A percentile compares a stretch with the other conserved stretches of the same genome.
Evolutionary conservation across 2,888 invertebrate species (phyloP).

Genomic region (Cremastinae sp.): DNA sequence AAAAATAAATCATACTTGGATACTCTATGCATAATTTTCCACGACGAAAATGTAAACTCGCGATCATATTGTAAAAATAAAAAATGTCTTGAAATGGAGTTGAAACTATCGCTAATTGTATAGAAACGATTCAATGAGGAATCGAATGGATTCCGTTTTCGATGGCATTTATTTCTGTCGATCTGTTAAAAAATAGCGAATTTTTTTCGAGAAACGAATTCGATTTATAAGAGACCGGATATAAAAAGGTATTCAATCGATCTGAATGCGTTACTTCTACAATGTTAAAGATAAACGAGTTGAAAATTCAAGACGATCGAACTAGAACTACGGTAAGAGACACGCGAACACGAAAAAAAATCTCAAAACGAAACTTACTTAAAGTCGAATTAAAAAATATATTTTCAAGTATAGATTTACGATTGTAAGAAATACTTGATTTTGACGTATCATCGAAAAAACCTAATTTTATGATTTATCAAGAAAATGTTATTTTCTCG

Average conservation of each 20-base stretch:
- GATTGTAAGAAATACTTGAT: slow-evolving; percentile 34
- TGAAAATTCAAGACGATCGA: slow-evolving; percentile 23
- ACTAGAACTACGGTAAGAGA: slow-evolving; percentile 21
- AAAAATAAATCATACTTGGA: slow-evolving; percentile 50
- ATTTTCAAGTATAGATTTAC: not conserved
- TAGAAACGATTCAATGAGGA: slow-evolving; percentile 34
- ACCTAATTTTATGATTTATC: slow-evolving; percentile 28
- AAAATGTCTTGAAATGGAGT: slow-evolving; percentile 32
- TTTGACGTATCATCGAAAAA: slow-evolving; percentile 30
- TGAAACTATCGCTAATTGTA: slow-evolving; percentile 42
- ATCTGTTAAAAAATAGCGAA: slow-evolving; percentile 66
- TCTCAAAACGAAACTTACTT: slow-evolving; percentile 46
- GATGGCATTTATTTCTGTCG: slow-evolving; percentile 33
- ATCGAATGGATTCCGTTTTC: slow-evolving; percentile 24
- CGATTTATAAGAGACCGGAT: slow-evolving; percentile 55
- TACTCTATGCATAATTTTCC: slow-evolving; percentile 60
- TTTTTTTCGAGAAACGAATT: slow-evolving; percentile 64
- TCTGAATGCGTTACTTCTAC: too few species aligned
- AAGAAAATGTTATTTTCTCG: slow-evolving; percentile 37
- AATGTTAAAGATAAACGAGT: too few species aligned
- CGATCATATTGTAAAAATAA: slow-evolving; percentile 42
- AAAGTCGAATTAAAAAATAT: slow-evolving; percentile 19
- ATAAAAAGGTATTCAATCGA: slow-evolving; percentile 12
- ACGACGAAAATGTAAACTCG: slow-evolving; percentile 56
- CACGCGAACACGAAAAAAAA: slow-evolving; percentile 54